Evolutionary conservation across 2,113 vertebrate species (phyloP).

Genomic region (Buteo buteo): DNA sequence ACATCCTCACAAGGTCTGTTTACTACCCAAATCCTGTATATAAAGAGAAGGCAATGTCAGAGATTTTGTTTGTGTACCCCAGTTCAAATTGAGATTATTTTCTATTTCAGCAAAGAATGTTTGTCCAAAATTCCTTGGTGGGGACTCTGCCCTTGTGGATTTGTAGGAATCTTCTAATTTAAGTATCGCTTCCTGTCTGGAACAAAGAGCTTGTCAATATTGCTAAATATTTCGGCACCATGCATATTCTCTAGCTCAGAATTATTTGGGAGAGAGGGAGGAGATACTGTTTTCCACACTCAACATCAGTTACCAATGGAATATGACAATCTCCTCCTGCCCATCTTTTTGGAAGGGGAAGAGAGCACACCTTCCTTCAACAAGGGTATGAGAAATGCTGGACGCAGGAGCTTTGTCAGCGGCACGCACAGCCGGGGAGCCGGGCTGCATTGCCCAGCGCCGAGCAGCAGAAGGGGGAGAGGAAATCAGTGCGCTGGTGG

Average conservation of each 20-base stretch:
- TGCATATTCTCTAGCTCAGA: background rate
- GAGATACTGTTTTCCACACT: background rate
- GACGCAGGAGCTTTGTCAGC: background rate
- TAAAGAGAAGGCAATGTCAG: background rate
- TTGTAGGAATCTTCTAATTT: background rate
- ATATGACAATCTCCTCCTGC: background rate
- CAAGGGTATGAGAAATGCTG: background rate
- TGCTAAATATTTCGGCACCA: background rate
- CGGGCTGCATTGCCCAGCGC: accelerated
- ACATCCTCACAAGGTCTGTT: background rate
- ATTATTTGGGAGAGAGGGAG: background rate
- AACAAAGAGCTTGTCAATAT: background rate
- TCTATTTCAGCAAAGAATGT: background rate
- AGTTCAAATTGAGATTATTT: background rate
- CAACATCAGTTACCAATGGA: background rate
- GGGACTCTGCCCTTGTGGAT: background rate
- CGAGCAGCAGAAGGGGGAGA: background rate
- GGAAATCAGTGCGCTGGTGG: background rate
- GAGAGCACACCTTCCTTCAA: background rate
- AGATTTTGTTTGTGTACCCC: background rate
- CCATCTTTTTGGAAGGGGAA: background rate
- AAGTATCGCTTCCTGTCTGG: background rate
- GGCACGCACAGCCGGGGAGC: accelerated
- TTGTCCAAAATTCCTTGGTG: conserved; percentile 25
- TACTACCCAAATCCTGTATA: background rate